Base-by-base conservation (phyloP, 1,140 invertebrate species). In the Leptopilina boulardi region DNA sequence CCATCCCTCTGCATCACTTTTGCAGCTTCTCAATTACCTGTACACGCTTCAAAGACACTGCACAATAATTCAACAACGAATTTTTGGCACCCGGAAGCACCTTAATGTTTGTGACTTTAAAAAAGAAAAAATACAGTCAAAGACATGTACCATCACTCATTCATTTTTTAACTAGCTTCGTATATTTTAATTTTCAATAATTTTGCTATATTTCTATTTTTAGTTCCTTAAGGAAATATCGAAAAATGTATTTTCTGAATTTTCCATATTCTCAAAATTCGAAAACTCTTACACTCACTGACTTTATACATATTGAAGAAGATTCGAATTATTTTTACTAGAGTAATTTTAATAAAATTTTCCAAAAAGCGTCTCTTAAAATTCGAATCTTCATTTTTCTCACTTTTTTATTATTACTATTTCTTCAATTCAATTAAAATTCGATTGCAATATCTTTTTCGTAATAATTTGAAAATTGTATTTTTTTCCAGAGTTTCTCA, bases 401-500 rank as follows among this genome's bases (percentile, higher is more conserved):
- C 34, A 38, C 5, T 38, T 44, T 44, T 44, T 44, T 44, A 9
- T 44, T n/a, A n/a, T n/a, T n/a, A n/a, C 42, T 44, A 30, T 9
- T 38, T 0, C 9, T 38, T 38, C 5, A 34, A 34, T 34, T 34
- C 2, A 34, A 34, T 34, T 38, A 8, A 9, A 38, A 38, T 38
- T 38, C 34, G 34, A 1, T 30, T 30, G n/a, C 26, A 38, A 38
- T 44, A 44, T 42, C 41, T 42, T 42, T 44, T 34, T 34, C 30
- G 30, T 34, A 34, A 44, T 11, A 44, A 44, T 44, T 10, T 11
- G 8, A 51, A 30, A 66, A 30, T 34, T 78, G 2, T n/a, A n/a
- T 66, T 13, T 59, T 26, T 71, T 89, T 89, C 0, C 86, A 96
- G 95, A 94, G 94, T 34, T 94, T 93, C 85, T 95, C 93, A 19